Percentiles rank a stretch among this genome's conserved stretches.
Conservation (phyloP, 1,140 invertebrate species). For the Agraylea sexmaculata region DNA sequence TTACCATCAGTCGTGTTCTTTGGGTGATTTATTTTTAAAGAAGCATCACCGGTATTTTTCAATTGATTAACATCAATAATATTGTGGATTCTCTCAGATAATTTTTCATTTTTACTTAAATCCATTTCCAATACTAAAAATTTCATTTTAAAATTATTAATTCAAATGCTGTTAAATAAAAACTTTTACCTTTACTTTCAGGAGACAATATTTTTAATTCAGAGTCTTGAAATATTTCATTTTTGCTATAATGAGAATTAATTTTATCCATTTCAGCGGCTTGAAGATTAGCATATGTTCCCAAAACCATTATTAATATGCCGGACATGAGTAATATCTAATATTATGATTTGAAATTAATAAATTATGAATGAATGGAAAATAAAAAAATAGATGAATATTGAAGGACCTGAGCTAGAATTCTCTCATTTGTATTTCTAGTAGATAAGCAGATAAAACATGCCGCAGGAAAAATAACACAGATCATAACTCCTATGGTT, state of each 20-base stretch:
- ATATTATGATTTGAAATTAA: slow-evolving; percentile 4
- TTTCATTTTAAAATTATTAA: no score
- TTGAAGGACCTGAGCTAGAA: slow-evolving; percentile 51
- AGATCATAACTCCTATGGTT: slow-evolving; percentile 89
- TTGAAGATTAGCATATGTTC: slow-evolving; percentile 76
- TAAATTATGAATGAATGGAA: no score
- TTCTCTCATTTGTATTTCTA: slow-evolving; percentile 61
- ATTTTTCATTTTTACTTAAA: no score
- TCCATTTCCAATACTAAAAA: no score
- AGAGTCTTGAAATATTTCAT: slow-evolving; percentile 20
- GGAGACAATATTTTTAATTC: no score
- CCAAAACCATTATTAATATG: slow-evolving; percentile 68
- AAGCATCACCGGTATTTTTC: no score
- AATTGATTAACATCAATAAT: slow-evolving; percentile 21
- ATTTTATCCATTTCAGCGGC: slow-evolving; percentile 50
- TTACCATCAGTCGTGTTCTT: slow-evolving; percentile 21
- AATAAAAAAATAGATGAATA: no score
- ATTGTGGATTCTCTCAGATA: slow-evolving; percentile 7
- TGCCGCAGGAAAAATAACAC: slow-evolving; percentile 79
- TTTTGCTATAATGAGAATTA: no score
- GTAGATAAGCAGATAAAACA: slow-evolving; percentile 59
- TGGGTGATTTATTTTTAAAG: no score
- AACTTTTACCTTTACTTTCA: no score
- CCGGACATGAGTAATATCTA: slow-evolving; percentile 65
- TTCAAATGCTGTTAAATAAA: no score